These are phyloP conservation scores for Pteronotus mesoamericanus DNA, from an alignment of 2,797 vertebrate genomes.

Conservation along the genomic window DNA sequence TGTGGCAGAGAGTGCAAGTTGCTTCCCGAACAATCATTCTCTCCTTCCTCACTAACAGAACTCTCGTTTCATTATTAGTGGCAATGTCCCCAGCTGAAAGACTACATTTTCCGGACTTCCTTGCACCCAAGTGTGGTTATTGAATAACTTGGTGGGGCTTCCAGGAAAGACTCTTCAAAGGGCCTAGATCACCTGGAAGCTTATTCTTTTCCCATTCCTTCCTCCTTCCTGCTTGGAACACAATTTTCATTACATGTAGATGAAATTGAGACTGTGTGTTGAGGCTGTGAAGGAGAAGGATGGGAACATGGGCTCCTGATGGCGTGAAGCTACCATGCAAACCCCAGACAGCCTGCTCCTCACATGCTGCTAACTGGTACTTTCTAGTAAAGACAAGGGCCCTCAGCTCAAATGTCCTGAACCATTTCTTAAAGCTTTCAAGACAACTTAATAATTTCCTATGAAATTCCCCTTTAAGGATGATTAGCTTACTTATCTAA, in stretches of 20 bases:
- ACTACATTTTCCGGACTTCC: not conserved
- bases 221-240: not conserved
- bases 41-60: not conserved
- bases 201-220: not conserved
- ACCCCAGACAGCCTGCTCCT: not conserved
- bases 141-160: not conserved
- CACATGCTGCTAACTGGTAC: not conserved
- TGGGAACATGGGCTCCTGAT: not conserved
- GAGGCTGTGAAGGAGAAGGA: not conserved
- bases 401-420: not conserved
- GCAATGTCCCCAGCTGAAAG: not conserved
- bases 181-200: not conserved
- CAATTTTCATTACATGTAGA: not conserved
- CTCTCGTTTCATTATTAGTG: not conserved
- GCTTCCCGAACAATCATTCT: not conserved
- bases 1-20: not conserved
- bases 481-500: not conserved
- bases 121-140: not conserved
- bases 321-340: not conserved
- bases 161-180: not conserved
- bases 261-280: not conserved
- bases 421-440: not conserved
- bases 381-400: not conserved
- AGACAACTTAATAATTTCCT: not conserved
- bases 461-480: not conserved